These are phyloP conservation scores for Oncorhynchus gorbuscha DNA, from an alignment of 2,113 vertebrate species.

Conservation along the genomic window DNA sequence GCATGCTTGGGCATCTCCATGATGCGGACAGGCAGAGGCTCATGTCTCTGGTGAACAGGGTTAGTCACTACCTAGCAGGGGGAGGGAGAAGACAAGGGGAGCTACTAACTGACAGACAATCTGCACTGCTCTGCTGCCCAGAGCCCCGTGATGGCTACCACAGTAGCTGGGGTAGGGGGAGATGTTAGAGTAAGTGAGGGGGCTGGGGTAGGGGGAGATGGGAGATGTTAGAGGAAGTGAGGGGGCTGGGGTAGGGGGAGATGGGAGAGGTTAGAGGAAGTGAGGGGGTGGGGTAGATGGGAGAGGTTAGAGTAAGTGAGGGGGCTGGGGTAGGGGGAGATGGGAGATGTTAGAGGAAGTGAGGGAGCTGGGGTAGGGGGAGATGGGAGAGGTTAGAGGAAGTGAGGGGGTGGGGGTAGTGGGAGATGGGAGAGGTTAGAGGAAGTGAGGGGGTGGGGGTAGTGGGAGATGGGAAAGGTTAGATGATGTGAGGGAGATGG, in stretches of 20 bases:
- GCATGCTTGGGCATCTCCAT: conserved; percentile 82
- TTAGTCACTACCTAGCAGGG: conserved; percentile 84
- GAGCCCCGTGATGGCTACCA: conserved; percentile 18
- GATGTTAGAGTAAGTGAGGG: conserved; percentile 17
- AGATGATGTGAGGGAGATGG: conserved; percentile 24
- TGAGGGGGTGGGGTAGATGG: conserved; percentile 18
- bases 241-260: neutral
- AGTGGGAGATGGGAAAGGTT: neutral
- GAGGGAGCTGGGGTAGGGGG: neutral
- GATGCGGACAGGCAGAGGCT: conserved; percentile 75
- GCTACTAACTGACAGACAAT: conserved; percentile 71
- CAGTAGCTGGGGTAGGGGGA: conserved; percentile 42
- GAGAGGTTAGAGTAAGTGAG: neutral
- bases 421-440: conserved; percentile 16
- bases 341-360: conserved; percentile 6
- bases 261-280: neutral
- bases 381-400: neutral
- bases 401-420: conserved; percentile 25
- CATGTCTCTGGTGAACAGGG: conserved; percentile 78
- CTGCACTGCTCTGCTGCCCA: conserved; percentile 67
- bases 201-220: conserved; percentile 24
- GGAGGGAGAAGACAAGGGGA: conserved; percentile 77
- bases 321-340: neutral
- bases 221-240: conserved; percentile 3
- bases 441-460: neutral